These are phyloP conservation scores for Cistogaster globosa DNA, from an alignment of 2,888 invertebrate species.

Conservation along the genomic window DNA sequence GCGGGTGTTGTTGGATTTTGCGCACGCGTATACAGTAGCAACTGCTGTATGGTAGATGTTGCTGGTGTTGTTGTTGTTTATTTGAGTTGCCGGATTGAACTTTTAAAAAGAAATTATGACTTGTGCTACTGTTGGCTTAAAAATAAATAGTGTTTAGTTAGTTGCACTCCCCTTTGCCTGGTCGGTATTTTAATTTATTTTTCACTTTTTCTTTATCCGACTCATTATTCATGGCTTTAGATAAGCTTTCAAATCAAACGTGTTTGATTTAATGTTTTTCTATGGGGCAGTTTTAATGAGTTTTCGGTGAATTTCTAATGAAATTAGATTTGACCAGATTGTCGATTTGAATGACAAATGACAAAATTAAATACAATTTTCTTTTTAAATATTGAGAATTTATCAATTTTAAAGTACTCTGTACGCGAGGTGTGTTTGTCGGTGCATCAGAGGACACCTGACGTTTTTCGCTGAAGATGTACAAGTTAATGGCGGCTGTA, in stretches of 20 bases:
- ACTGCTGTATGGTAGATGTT: conserved; percentile 28
- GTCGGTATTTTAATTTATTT: background rate
- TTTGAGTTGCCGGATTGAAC: conserved; percentile 32
- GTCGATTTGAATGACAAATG: too few species aligned
- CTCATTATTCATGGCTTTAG: conserved; percentile 49
- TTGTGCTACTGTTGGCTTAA: conserved; percentile 66
- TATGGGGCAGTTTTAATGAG: too few species aligned
- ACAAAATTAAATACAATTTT: too few species aligned
- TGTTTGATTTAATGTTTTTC: conserved; percentile 1
- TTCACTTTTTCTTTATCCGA: conserved; percentile 22
- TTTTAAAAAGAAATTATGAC: conserved; percentile 57
- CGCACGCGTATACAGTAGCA: conserved; percentile 68
- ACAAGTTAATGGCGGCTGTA: too few species aligned
- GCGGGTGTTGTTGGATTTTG: conserved; percentile 69
- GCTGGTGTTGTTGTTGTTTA: background rate
- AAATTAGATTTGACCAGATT: too few species aligned
- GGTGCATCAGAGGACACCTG: too few species aligned
- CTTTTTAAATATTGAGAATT: too few species aligned
- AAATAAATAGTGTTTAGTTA: conserved; percentile 37
- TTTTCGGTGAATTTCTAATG: too few species aligned
- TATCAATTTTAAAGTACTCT: too few species aligned
- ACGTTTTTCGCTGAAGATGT: too few species aligned
- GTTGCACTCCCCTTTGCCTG: conserved; percentile 15
- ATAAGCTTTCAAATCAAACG: conserved; percentile 33
- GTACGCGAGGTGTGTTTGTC: too few species aligned